These are phyloP conservation scores for Agonopterix alstromeriana DNA, from an alignment of 2,888 invertebrate genomes.

Conservation along the genomic window DNA sequence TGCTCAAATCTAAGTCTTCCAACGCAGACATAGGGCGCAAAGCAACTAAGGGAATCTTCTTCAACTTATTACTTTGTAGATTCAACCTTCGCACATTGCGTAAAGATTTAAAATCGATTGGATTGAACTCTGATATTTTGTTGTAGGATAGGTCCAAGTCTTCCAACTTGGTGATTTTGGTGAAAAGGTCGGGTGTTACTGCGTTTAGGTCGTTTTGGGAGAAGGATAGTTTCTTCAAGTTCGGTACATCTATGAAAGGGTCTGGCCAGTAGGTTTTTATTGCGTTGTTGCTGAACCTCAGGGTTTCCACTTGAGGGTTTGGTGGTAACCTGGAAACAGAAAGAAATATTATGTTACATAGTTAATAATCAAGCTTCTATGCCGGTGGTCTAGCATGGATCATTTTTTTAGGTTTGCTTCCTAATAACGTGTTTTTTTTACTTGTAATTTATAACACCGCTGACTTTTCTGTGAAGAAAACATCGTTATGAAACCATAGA, in stretches of 20 bases:
- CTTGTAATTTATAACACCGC: no score
- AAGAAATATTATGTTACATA: not conserved
- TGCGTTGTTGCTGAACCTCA: slow-evolving; percentile 58
- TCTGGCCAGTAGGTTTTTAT: slow-evolving; percentile 67
- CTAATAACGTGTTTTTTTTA: no score
- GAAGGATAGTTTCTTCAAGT: slow-evolving; percentile 60
- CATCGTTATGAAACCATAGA: no score
- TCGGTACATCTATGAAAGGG: slow-evolving; percentile 54
- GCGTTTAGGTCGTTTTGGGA: slow-evolving; percentile 63
- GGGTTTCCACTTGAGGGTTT: slow-evolving; percentile 53
- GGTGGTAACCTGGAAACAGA: slow-evolving; percentile 55
- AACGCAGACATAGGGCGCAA: slow-evolving; percentile 50
- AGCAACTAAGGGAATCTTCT: slow-evolving; percentile 52
- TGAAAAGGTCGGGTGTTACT: slow-evolving; percentile 64
- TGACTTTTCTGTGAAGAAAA: no score
- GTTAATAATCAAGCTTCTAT: no score
- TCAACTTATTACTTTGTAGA: slow-evolving; percentile 63
- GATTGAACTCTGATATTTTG: slow-evolving; percentile 52
- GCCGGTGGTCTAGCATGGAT: no score
- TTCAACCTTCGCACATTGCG: slow-evolving; percentile 50
- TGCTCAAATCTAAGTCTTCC: slow-evolving; percentile 65
- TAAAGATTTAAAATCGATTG: slow-evolving; percentile 52
- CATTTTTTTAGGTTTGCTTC: no score
- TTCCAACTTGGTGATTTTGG: slow-evolving; percentile 52
- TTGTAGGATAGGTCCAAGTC: slow-evolving; percentile 75